Evolutionary conservation across 1,140 invertebrate genomes (phyloP).

Genomic region (Pogonomyrmex barbatus): DNA sequence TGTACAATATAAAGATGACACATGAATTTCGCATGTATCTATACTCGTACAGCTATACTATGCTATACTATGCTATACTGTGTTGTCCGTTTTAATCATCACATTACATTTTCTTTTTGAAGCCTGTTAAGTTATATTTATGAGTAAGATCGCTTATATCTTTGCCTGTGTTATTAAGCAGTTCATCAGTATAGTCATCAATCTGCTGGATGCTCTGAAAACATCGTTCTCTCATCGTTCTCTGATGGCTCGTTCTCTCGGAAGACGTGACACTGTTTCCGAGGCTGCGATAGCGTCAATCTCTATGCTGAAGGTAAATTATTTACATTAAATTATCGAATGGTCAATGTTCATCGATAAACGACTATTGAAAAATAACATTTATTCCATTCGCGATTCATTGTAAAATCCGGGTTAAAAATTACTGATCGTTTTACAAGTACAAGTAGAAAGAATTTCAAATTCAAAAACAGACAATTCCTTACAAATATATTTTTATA

Average conservation of each 20-base stretch:
- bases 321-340: background rate
- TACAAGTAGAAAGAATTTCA: background rate
- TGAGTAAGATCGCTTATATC: constrained; percentile 23
- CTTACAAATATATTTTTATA: background rate
- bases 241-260: constrained; percentile 92
- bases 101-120: background rate
- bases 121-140: too few species aligned
- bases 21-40: background rate
- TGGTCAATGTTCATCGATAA: background rate
- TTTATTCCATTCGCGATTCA: background rate
- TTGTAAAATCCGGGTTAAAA: background rate
- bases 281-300: constrained; percentile 94
- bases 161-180: constrained; percentile 82
- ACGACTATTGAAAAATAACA: background rate
- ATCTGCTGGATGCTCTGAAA: constrained; percentile 95
- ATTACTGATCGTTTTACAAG: background rate
- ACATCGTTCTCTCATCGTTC: constrained; percentile 96
- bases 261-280: constrained; percentile 93
- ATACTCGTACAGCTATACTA: background rate
- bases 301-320: constrained; percentile 91
- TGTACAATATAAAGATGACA: background rate
- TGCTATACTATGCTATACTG: background rate
- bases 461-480: too few species aligned
- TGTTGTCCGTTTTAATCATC: background rate
- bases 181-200: constrained; percentile 96